Conservation (phyloP, 2,888 invertebrate genomes). For the Ophion obscuratus region DNA sequence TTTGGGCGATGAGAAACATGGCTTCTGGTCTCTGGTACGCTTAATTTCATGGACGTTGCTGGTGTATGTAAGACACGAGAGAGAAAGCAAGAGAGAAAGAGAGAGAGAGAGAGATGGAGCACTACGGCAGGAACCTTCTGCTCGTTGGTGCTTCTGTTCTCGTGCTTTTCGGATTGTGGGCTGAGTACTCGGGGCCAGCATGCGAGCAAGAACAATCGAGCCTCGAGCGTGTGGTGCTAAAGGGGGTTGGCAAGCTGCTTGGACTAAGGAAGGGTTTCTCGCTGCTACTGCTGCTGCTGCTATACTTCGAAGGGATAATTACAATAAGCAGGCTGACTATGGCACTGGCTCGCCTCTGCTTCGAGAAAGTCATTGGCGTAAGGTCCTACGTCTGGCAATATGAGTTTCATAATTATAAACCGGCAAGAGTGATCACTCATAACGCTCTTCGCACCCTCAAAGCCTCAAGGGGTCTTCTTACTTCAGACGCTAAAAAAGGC, state of each 20-base stretch:
- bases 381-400: constrained; percentile 41
- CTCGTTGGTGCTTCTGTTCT: constrained; percentile 53
- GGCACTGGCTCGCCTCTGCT: constrained; percentile 70
- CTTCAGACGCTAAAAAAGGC: no score
- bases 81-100: constrained; percentile 41
- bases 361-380: constrained; percentile 76
- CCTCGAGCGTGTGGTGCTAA: constrained; percentile 77
- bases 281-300: constrained; percentile 66
- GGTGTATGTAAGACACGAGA: constrained; percentile 66
- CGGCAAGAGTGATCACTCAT: background rate
- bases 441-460: background rate
- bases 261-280: constrained; percentile 59
- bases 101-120: constrained; percentile 62
- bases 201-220: constrained; percentile 80
- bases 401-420: background rate
- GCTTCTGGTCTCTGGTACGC: constrained; percentile 73
- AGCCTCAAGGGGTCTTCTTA: no score
- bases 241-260: constrained; percentile 70
- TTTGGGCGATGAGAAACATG: constrained; percentile 57
- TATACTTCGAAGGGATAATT: constrained; percentile 77
- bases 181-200: constrained; percentile 62
- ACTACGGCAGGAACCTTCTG: constrained; percentile 59
- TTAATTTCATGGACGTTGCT: constrained; percentile 79
- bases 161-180: constrained; percentile 47
- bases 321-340: constrained; percentile 77